Evolutionary conservation across 2,113 vertebrate genomes (phyloP).

Genomic region (Thryonomys swinderianus): DNA sequence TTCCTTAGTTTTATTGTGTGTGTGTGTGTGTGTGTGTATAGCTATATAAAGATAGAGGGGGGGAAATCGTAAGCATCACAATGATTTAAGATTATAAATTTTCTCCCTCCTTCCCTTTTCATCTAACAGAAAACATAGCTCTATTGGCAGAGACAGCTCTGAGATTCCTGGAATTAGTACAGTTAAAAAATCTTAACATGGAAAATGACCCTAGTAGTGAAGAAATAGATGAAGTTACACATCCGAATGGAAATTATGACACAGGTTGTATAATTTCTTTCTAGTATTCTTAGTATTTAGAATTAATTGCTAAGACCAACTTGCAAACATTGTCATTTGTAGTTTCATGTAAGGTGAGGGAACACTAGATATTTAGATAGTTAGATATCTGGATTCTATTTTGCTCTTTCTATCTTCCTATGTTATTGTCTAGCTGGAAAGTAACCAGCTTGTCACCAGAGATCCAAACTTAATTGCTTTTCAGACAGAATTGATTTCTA

Average conservation of each 20-base stretch:
- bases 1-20: neutral
- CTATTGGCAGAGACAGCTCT: constrained; percentile 97
- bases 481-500: constrained; percentile 18
- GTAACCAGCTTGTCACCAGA: neutral
- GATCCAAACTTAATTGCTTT: neutral
- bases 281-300: neutral
- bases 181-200: constrained; percentile 95
- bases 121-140: constrained; percentile 95
- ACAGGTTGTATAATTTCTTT: constrained; percentile 88
- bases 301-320: neutral
- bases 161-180: constrained; percentile 97
- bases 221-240: constrained; percentile 93
- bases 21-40: too few species aligned
- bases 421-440: neutral
- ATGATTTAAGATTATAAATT: neutral
- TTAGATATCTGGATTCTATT: neutral
- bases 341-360: neutral
- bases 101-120: neutral
- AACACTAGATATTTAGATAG: neutral
- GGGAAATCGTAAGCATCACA: neutral
- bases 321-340: neutral
- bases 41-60: neutral
- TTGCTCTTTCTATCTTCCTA: neutral
- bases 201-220: constrained; percentile 95
- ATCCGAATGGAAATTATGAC: constrained; percentile 97